Conservation (phyloP, 2,888 invertebrate species). For the Megastigmus dorsalis region DNA sequence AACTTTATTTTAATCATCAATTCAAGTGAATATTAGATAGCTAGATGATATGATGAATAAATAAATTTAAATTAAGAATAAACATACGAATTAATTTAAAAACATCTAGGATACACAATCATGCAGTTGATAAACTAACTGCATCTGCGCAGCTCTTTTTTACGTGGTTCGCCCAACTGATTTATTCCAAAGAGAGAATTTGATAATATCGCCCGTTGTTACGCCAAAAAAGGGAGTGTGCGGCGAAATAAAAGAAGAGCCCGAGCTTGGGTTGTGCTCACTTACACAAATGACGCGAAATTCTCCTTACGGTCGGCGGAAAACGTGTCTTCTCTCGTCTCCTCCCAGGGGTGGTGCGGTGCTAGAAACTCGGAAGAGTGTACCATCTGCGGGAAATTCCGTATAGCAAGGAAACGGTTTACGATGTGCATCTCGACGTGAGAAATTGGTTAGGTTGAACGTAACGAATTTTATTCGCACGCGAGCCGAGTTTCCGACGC, state of each 20-base stretch:
- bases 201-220: neutral
- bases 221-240: neutral
- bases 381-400: conserved; percentile 25
- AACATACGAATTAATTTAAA: no score
- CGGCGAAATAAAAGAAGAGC: neutral
- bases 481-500: neutral
- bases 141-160: no score
- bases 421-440: conserved; percentile 45
- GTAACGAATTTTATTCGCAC: conserved; percentile 46
- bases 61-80: no score
- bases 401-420: conserved; percentile 27
- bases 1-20: no score
- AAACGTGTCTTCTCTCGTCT: neutral
- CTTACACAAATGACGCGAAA: conserved; percentile 39
- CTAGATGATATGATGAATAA: no score
- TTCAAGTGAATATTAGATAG: no score
- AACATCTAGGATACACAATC: no score
- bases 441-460: conserved; percentile 46
- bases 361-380: neutral
- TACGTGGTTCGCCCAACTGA: neutral
- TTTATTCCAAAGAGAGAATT: no score
- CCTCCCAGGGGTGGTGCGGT: neutral
- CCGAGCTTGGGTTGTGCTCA: conserved; percentile 17
- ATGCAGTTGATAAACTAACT: no score
- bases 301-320: neutral